These are phyloP conservation scores for Stenchaetothrips biformis DNA, from an alignment of 2,888 invertebrate species.

Conservation along the genomic window DNA sequence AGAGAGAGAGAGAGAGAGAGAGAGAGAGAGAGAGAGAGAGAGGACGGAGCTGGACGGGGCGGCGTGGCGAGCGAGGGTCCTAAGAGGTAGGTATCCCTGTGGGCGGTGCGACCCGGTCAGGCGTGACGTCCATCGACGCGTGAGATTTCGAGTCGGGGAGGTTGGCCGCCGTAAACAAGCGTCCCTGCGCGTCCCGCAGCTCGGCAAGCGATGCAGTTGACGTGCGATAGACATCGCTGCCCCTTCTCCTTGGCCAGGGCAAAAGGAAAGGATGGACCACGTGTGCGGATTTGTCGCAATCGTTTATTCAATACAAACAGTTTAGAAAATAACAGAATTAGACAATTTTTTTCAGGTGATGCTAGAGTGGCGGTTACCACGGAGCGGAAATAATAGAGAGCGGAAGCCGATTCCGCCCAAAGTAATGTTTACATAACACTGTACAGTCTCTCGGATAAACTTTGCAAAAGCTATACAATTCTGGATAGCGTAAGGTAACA, in stretches of 20 bases:
- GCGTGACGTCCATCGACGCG: not conserved
- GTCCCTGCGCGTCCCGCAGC: not conserved
- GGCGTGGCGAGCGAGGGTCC: not conserved
- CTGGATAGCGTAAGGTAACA: slow-evolving; percentile 9
- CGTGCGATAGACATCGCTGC: not conserved
- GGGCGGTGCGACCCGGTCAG: not conserved
- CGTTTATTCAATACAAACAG: slow-evolving; percentile 23
- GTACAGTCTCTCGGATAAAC: not conserved
- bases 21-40: slow-evolving; percentile 14
- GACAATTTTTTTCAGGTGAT: slow-evolving; percentile 12
- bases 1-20: not conserved
- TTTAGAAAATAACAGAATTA: slow-evolving; percentile 20
- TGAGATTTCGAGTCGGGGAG: not conserved
- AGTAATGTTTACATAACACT: not conserved
- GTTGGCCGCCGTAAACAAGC: not conserved
- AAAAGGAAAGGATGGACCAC: not conserved
- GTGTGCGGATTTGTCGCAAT: not conserved
- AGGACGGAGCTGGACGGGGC: not conserved
- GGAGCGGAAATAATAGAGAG: not conserved
- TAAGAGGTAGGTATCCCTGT: not conserved
- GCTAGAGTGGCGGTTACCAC: not conserved
- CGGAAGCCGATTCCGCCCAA: too few relatives aligned
- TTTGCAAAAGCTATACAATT: slow-evolving; percentile 8
- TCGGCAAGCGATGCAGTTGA: not conserved
- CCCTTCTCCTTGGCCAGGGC: not conserved